Conservation (phyloP, 2,888 invertebrate species). For the Andrena dorsata region DNA sequence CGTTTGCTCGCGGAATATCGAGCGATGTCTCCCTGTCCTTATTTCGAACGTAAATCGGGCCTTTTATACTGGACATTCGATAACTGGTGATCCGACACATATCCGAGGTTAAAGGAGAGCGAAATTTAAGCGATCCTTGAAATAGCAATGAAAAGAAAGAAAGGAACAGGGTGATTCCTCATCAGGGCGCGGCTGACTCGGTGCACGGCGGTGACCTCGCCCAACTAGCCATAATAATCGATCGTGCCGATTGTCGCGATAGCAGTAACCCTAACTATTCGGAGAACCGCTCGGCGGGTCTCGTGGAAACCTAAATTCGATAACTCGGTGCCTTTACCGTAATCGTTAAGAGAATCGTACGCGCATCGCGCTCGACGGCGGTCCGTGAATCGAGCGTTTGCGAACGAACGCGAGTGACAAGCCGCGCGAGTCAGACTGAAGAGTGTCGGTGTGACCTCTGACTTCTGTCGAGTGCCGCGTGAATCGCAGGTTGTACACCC, state of each 20-base stretch:
- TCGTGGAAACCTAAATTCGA: constrained; percentile 46
- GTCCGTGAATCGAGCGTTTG: not conserved
- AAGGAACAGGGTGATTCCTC: no score
- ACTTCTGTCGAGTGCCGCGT: not conserved
- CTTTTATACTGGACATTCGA: not conserved
- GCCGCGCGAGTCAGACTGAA: no score
- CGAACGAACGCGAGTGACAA: not conserved
- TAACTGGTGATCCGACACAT: not conserved
- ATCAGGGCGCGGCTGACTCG: constrained; percentile 10
- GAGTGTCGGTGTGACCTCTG: not conserved
- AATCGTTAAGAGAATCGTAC: constrained; percentile 50
- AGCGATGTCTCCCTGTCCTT: not conserved
- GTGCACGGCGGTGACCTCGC: constrained; percentile 17
- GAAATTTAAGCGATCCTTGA: not conserved
- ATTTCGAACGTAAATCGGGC: not conserved
- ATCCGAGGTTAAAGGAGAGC: not conserved
- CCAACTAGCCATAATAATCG: constrained; percentile 48
- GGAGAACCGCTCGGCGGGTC: constrained; percentile 25
- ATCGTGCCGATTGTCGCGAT: constrained; percentile 25
- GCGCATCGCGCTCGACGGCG: constrained; percentile 5
- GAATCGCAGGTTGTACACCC: not conserved
- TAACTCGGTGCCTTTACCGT: constrained; percentile 73
- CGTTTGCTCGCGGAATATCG: not conserved
- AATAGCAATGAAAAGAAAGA: no score
- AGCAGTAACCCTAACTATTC: constrained; percentile 9